These are phyloP conservation scores for Tragelaphus imberbis DNA, from an alignment of 2,113 vertebrate genomes.

Conservation along the genomic window DNA sequence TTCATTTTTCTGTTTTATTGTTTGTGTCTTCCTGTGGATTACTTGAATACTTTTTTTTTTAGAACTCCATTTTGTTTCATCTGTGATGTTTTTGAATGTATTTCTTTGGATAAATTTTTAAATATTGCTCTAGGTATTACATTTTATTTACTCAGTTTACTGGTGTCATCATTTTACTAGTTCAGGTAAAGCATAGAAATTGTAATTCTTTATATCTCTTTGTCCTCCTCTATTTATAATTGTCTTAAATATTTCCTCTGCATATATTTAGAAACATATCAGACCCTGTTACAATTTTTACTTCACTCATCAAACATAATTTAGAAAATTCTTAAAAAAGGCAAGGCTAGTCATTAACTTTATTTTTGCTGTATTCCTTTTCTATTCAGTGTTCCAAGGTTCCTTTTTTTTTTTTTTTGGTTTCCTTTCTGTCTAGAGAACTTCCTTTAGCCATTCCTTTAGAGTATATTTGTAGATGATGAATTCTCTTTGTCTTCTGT, in stretches of 20 bases:
- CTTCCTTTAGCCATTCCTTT: background rate
- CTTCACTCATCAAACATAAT: conserved; percentile 17
- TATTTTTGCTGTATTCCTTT: background rate
- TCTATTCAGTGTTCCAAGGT: background rate
- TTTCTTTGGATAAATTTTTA: background rate
- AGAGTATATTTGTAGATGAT: background rate
- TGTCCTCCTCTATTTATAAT: background rate
- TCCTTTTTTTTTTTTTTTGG: background rate
- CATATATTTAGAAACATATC: background rate
- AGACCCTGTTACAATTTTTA: background rate
- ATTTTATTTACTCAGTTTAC: background rate
- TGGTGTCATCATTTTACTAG: background rate
- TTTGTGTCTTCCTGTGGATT: background rate
- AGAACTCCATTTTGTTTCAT: background rate
- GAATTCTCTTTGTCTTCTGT: background rate
- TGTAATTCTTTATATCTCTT: background rate
- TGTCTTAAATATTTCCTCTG: conserved; percentile 4
- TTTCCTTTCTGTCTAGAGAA: background rate
- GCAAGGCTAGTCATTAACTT: background rate
- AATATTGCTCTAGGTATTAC: background rate
- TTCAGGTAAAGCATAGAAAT: background rate
- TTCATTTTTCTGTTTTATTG: background rate
- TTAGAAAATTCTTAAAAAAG: background rate
- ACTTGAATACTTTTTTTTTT: background rate
- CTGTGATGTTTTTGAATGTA: background rate